A percentile compares a stretch with the other conserved stretches of the same genome.
Conservation (phyloP, 2,797 vertebrate genomes). For the Vireo griseus region DNA sequence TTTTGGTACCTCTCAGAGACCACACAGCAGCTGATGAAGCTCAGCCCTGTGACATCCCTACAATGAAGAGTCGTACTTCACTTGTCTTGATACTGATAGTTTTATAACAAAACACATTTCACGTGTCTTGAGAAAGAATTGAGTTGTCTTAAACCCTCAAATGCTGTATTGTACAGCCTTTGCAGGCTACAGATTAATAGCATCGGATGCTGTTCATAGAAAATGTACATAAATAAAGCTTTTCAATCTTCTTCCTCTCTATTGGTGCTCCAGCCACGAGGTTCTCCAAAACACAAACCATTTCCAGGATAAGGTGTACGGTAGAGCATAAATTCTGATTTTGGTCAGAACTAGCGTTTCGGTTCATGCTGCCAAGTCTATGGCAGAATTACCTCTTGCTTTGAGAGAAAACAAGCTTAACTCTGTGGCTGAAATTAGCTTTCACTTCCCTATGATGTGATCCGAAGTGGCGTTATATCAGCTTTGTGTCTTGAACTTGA, state of each 20-base stretch:
- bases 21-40: neutral
- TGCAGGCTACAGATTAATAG: neutral
- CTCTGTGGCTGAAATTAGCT: neutral
- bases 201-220: neutral
- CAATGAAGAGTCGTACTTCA: neutral
- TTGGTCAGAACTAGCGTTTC: neutral
- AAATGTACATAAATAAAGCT: neutral
- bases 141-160: neutral
- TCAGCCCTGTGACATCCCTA: neutral
- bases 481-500: conserved; percentile 4
- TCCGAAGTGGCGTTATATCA: neutral
- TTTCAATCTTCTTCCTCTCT: neutral
- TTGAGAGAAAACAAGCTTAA: neutral
- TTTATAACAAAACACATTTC: neutral
- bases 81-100: neutral
- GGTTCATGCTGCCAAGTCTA: neutral
- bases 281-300: neutral
- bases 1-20: neutral
- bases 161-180: neutral
- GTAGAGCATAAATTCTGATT: neutral
- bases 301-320: neutral
- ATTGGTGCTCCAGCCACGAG: conserved; percentile 5
- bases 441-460: neutral
- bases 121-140: neutral
- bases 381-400: neutral